A percentile compares a stretch with the other conserved stretches of the same genome.
Conservation (phyloP, 2,888 invertebrate species). For the Drosophila demipolita region DNA sequence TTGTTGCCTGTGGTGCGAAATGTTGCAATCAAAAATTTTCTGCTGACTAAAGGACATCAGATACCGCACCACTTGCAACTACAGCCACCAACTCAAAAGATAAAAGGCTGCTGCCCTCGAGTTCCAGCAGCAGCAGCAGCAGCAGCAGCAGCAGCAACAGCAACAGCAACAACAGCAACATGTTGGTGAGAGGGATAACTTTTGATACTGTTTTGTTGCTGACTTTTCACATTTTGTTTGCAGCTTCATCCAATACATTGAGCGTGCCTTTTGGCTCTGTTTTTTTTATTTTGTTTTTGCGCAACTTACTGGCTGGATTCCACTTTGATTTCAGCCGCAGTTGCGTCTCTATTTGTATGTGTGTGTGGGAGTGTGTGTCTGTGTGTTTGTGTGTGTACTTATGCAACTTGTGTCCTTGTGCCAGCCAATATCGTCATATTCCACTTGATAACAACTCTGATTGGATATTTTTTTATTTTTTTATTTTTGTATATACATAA, state of each 20-base stretch:
- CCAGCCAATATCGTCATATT: constrained; percentile 81
- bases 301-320: constrained; percentile 46
- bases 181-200: constrained; percentile 48
- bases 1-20: constrained; percentile 73
- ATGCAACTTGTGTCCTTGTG: constrained; percentile 50
- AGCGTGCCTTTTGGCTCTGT: constrained; percentile 50
- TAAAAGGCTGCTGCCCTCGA: constrained; percentile 51
- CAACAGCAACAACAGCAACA: neutral
- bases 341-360: constrained; percentile 1
- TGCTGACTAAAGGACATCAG: constrained; percentile 25
- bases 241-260: constrained; percentile 45
- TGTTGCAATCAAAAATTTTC: constrained; percentile 76
- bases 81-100: constrained; percentile 47
- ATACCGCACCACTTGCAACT: constrained; percentile 3
- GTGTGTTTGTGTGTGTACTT: constrained; percentile 35
- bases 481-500: constrained; percentile 47
- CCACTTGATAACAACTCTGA: constrained; percentile 84
- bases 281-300: constrained; percentile 46
- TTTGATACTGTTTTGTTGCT: constrained; percentile 66
- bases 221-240: constrained; percentile 55
- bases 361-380: constrained; percentile 8
- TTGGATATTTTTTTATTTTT: constrained; percentile 68
- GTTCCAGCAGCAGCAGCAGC: constrained; percentile 8
- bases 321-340: constrained; percentile 66
- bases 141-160: neutral